A percentile compares a stretch with the other conserved stretches of the same genome.
Conservation (phyloP, 1,140 invertebrate species). For the Eciton burchellii region DNA sequence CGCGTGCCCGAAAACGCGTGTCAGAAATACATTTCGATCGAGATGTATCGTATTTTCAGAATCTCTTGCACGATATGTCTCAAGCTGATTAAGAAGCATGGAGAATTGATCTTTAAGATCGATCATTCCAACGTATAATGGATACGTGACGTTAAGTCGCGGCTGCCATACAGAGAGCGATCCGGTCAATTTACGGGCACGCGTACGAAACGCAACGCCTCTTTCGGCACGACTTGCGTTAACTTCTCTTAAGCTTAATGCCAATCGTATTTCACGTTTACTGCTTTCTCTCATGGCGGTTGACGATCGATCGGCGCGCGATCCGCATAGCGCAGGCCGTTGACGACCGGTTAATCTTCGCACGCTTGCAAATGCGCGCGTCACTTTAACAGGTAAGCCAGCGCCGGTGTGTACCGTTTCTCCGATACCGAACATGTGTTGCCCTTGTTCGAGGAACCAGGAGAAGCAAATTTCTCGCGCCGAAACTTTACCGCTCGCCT, state of each 20-base stretch:
- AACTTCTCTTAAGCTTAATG: conserved; percentile 71
- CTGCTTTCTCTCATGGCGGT: conserved; percentile 28
- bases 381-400: conserved; percentile 10
- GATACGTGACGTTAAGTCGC: conserved; percentile 11
- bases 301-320: conserved; percentile 42
- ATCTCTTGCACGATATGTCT: neutral
- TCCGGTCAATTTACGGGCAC: conserved; percentile 37
- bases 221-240: conserved; percentile 55
- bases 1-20: too few species aligned
- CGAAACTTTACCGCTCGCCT: conserved; percentile 53
- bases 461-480: conserved; percentile 24
- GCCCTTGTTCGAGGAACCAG: conserved; percentile 9
- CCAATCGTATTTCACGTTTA: conserved; percentile 71
- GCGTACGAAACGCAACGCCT: conserved; percentile 44
- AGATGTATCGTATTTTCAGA: neutral
- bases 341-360: conserved; percentile 41
- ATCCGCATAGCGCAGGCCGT: conserved; percentile 12
- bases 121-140: neutral
- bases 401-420: neutral
- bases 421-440: conserved; percentile 21
- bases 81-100: neutral
- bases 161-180: conserved; percentile 57
- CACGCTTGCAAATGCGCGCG: neutral
- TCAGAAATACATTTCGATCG: too few species aligned
- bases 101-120: neutral